phyloP scores from a whole-genome alignment of 2,888 invertebrate genomes.

The Apodemia hepburni region DNA sequence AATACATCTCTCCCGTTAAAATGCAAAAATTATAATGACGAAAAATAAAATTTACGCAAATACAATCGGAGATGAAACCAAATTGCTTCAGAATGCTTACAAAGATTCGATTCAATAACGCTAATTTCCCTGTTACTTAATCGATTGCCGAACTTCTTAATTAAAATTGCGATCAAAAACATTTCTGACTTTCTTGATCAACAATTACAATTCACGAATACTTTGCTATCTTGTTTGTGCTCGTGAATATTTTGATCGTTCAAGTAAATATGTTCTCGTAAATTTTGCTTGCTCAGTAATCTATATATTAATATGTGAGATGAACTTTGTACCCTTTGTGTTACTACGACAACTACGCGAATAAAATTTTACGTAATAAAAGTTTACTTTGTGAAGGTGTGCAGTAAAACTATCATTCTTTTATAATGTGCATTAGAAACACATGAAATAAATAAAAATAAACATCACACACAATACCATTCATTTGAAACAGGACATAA shows the following conservation, averaged over 20 bases:
- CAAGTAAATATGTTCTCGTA: not conserved
- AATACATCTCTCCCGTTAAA: not conserved
- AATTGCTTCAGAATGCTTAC: not conserved
- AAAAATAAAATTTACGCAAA: not conserved
- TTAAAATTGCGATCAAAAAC: slow-evolving; percentile 19
- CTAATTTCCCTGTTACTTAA: slow-evolving; percentile 1
- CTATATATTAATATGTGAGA: too few species aligned
- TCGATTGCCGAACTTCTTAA: slow-evolving; percentile 21
- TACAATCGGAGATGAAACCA: not conserved
- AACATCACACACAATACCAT: too few species aligned
- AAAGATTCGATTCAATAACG: slow-evolving; percentile 2
- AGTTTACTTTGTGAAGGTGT: too few species aligned
- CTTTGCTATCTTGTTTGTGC: not conserved
- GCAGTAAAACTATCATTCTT: too few species aligned
- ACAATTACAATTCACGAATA: slow-evolving; percentile 15
- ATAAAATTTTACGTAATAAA: too few species aligned
- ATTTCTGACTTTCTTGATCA: slow-evolving; percentile 18
- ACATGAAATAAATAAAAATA: too few species aligned
- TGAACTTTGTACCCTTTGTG: too few species aligned
- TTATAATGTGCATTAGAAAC: too few species aligned
- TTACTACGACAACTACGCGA: too few species aligned
- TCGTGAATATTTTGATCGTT: not conserved
- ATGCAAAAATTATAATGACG: not conserved
- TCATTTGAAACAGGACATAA: too few species aligned
- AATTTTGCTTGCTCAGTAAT: not conserved